Evolutionary conservation across 2,888 invertebrate genomes (phyloP), one percentile per base, ranked within the genome.

Genomic region (Agriopis marginaria): DNA sequence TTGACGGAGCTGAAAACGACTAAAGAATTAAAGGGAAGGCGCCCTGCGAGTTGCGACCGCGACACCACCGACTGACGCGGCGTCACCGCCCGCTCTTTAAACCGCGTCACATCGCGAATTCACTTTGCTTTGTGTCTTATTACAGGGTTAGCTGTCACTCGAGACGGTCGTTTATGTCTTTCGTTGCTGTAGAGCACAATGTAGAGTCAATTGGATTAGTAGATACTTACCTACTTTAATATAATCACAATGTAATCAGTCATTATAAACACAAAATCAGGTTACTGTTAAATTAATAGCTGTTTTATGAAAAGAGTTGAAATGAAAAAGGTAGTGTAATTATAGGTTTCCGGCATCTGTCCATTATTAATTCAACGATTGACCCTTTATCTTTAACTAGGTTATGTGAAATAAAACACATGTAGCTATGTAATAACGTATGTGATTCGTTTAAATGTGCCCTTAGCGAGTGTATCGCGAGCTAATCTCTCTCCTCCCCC

Each of bases 1-100:
- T 94, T 92, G 93, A 93, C 89, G 86, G 84, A 88, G 89, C 86
- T 89, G 93, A 92, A 90, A 93, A 94, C 92, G 94, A 90, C 92
- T 89, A 91, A 93, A 93, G 90, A 93, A 94, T 93, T 89, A 90
- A 87, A 87, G 86, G 85, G 85, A 64, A 59, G 45, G 42, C 58
- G 73, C 68, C 70, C 56, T 66, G 71, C 58, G 60, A 75, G 61
- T 32, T 12, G 51, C 72, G 39, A 49, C 8, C 66, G 66, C 63
- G 68, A 63, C 72, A 71, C 67, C 66, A 69, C 73, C 80, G 75
- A 78, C 79, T 76, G 80, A 81, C 51, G 51, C 23, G 83, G 77
- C 82, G 81, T 82, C 84, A 77, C 81, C 79, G 76, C 78, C 76
- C 72, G 75, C 77, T 68, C 79, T 72, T 65, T 77, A 70, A 75